phyloP scores from a whole-genome alignment of 1,140 invertebrate genomes.

The Lanistes nyassanus region DNA sequence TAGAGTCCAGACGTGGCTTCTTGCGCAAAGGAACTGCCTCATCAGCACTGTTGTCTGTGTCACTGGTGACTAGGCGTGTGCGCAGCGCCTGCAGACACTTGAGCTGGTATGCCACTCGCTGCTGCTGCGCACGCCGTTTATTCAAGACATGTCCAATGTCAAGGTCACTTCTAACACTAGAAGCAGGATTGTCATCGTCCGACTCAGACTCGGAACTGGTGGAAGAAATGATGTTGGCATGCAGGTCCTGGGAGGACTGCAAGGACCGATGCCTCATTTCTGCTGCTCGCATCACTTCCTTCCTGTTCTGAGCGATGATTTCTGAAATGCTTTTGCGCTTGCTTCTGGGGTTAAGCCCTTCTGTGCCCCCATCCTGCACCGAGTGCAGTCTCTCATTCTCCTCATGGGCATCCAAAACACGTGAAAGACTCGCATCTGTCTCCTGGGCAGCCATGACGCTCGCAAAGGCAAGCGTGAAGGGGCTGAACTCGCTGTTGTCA shows the following conservation, averaged over 20 bases:
- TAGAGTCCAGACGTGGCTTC: neutral
- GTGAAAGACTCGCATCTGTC: slow-evolving; percentile 28
- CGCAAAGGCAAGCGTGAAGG: slow-evolving; percentile 59
- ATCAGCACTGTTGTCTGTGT: slow-evolving; percentile 41
- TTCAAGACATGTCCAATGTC: slow-evolving; percentile 7
- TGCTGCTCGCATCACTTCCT: slow-evolving; percentile 35
- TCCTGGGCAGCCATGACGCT: slow-evolving; percentile 52
- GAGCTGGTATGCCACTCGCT: slow-evolving; percentile 34
- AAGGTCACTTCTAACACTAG: slow-evolving; percentile 20
- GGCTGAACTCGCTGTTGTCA: slow-evolving; percentile 43
- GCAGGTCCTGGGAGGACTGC: slow-evolving; percentile 6
- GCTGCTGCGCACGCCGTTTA: slow-evolving; percentile 24
- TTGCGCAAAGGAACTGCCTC: slow-evolving; percentile 15
- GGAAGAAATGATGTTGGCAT: slow-evolving; percentile 7
- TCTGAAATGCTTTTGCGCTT: slow-evolving; percentile 52
- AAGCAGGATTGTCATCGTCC: slow-evolving; percentile 18
- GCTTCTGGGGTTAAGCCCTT: slow-evolving; percentile 2
- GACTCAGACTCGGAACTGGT: slow-evolving; percentile 41
- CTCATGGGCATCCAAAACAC: slow-evolving; percentile 18
- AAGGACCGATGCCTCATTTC: slow-evolving; percentile 29
- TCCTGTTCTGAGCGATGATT: slow-evolving; percentile 57
- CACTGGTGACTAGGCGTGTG: slow-evolving; percentile 42
- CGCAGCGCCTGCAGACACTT: slow-evolving; percentile 47
- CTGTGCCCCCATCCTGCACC: neutral
- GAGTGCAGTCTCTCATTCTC: slow-evolving; percentile 6